phyloP scores from a whole-genome alignment of 2,888 invertebrate genomes.

The Apodemia hepburni region DNA sequence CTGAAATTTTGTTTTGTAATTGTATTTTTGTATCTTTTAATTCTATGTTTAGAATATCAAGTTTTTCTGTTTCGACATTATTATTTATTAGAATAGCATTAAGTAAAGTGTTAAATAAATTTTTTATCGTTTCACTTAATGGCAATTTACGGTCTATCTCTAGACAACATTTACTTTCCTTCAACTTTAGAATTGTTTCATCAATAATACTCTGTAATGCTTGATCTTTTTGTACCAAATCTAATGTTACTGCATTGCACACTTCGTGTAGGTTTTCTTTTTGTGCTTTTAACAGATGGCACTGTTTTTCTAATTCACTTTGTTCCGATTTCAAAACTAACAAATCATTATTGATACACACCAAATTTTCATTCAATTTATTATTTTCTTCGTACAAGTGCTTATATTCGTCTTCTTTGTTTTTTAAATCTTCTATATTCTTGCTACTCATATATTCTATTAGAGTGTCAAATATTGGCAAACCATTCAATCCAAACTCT shows the following conservation, averaged over 20 bases:
- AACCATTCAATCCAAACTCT: constrained; percentile 45
- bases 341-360: constrained; percentile 45
- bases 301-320: constrained; percentile 52
- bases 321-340: constrained; percentile 45
- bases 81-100: constrained; percentile 29
- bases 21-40: constrained; percentile 38
- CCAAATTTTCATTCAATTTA: constrained; percentile 42
- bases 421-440: constrained; percentile 40
- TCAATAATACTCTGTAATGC: constrained; percentile 44
- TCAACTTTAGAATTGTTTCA: constrained; percentile 44
- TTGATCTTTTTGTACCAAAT: constrained; percentile 54
- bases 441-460: constrained; percentile 41
- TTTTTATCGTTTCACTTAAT: constrained; percentile 39
- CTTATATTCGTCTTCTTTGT: constrained; percentile 40
- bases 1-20: too few species aligned
- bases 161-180: constrained; percentile 40
- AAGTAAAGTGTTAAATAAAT: constrained; percentile 46
- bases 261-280: constrained; percentile 60
- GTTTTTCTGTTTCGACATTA: constrained; percentile 36
- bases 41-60: constrained; percentile 39
- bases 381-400: constrained; percentile 42
- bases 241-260: constrained; percentile 56
- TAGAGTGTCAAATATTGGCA: constrained; percentile 44
- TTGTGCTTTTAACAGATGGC: constrained; percentile 46
- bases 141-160: constrained; percentile 42